Conservation (phyloP, 2,888 invertebrate genomes). For the Plagiodera versicolora region DNA sequence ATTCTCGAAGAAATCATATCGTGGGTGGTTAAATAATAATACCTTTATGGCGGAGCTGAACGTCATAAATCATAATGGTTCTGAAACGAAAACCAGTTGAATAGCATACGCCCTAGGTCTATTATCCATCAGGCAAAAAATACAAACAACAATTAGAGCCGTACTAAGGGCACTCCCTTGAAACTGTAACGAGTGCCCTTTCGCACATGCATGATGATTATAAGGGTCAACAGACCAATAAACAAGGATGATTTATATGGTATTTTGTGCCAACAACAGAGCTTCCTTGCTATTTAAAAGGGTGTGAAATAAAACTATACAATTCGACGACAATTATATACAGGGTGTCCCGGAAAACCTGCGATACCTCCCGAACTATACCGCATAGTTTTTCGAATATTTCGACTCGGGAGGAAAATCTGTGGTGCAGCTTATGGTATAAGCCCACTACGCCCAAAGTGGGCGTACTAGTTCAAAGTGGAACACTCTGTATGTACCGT, state of each 20-base stretch:
- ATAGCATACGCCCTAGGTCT: neutral
- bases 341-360: too few relatives aligned
- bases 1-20: neutral
- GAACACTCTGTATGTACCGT: neutral
- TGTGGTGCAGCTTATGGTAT: neutral
- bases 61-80: neutral
- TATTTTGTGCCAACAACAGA: conserved; percentile 16
- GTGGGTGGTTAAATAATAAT: neutral
- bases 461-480: neutral
- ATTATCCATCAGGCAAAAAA: conserved; percentile 11
- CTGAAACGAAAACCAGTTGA: neutral
- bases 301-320: neutral
- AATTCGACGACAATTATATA: too few relatives aligned
- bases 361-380: too few relatives aligned
- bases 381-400: conserved; percentile 6
- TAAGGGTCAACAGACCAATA: conserved; percentile 27
- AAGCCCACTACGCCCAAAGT: neutral
- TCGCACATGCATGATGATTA: conserved; percentile 23
- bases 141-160: conserved; percentile 11
- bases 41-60: neutral
- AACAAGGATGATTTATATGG: conserved; percentile 20
- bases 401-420: neutral
- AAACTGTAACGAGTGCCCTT: conserved; percentile 17
- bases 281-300: neutral
- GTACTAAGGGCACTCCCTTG: conserved; percentile 23